Base-by-base conservation (phyloP, 2,113 vertebrate species). In the Phylloscopus trochiloides region DNA sequence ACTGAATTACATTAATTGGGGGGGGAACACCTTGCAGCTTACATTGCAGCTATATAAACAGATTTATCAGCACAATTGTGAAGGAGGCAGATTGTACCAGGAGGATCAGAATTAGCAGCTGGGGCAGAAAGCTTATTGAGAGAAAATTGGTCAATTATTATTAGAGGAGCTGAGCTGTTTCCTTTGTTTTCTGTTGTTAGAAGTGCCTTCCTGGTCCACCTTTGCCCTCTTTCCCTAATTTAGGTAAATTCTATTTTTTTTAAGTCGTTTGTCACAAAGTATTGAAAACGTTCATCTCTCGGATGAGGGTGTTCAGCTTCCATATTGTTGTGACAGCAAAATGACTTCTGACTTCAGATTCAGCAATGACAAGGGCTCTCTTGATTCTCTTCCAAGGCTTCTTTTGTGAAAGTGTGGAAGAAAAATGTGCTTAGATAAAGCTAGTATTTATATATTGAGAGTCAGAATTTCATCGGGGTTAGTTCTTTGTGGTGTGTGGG, bases 81-180 rank as follows among this genome's bases (percentile, higher is more conserved):
- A 42, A 73, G 67, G 50, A 62, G 95, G 63, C 94, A 75, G 66
- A 74, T 85, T 93, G 85, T 63, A 70, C 34, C 45, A 61, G 74
- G 52, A 93, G 74, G 58, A 54, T 88, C 88, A 88, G 88, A 88
- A 80, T 61, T 83, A 90, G 78, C 90, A 95, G 59, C 75, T 86
- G 59, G 86, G 34, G 18, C 47, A 83, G 75, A 88, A 93, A 58
- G 17, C 79, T 84, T 40, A 28, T 77, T 36, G 72, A 84, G 55
- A 63, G 82, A 93, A 94, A 92, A 88, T 71, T 63, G 65, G 71
- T 86, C 87, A 73, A 51, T 95, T 88, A 58, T 61, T 94, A 31
- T 94, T 73, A 54, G 48, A 92, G 67, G 55, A 92, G 58, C 85
- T 36, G 81, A 93, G 62, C 84, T 13, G 32, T 75, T 96, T 85